These are phyloP conservation scores for Priocnemis perturbator DNA, from an alignment of 2,888 invertebrate genomes.

Conservation along the genomic window DNA sequence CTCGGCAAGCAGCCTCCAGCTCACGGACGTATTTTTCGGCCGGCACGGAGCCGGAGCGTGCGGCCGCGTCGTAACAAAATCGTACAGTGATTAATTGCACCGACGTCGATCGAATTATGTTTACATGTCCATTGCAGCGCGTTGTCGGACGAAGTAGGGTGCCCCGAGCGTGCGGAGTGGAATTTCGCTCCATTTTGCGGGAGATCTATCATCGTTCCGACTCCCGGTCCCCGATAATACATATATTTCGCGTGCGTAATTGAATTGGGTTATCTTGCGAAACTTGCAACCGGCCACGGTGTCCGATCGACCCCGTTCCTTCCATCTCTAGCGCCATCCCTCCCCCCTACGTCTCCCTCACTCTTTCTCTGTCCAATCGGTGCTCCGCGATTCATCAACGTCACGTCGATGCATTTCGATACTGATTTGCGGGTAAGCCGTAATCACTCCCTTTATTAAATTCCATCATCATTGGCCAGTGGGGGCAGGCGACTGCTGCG, in stretches of 20 bases:
- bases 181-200: constrained; percentile 35
- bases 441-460: constrained; percentile 60
- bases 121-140: constrained; percentile 17
- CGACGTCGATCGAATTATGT: neutral
- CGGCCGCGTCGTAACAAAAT: neutral
- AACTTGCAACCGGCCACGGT: neutral
- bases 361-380: constrained; percentile 7
- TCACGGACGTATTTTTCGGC: no score
- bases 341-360: no score
- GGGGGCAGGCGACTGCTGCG: constrained; percentile 24
- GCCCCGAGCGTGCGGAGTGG: constrained; percentile 17
- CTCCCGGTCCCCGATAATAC: neutral
- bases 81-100: constrained; percentile 2
- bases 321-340: no score
- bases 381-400: constrained; percentile 54
- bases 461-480: constrained; percentile 42
- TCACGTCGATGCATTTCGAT: constrained; percentile 51
- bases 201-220: constrained; percentile 35
- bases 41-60: no score
- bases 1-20: no score
- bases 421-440: constrained; percentile 56
- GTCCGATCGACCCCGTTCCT: no score
- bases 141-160: constrained; percentile 20
- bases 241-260: constrained; percentile 50
- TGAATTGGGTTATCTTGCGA: constrained; percentile 58